Evolutionary conservation across 2,888 invertebrate species (phyloP), one percentile per base, ranked within the genome.

Genomic region (Agonum fuliginosum): DNA sequence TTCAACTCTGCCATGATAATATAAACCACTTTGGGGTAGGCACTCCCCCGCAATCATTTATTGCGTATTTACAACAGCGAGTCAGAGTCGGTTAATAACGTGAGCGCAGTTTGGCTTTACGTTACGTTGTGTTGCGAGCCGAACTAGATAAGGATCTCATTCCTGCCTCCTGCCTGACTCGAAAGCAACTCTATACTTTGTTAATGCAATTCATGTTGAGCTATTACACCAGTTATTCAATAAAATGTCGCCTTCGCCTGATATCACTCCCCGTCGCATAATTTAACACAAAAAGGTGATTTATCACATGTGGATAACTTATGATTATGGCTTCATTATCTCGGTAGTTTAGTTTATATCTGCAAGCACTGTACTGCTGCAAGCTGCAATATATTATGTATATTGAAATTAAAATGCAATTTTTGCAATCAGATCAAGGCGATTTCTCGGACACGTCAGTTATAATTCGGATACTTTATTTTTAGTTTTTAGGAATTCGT

Each of bases 61-160:
- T 54, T 22, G 54, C 54, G 54, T 54, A 54, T 54, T 54, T 54
- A 54, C 22, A 54, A 12, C 22, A 54, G 8, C 54, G 20, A 54
- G 54, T 20, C n/a, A n/a, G n/a, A 37, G 54, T 22, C 54, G 24
- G 54, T 54, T 54, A 54, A 54, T 54, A 54, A 54, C 54, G 54
- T 12, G 24, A 54, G 54, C 54, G 54, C 24, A 54, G 12, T 54
- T 54, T 54, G 54, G 54, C 20, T 54, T 54, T 54, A 54, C 54
- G 54, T 54, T 54, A 22, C 43, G 14, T 14, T 54, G 20, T 14
- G 14, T 14, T 12, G 2, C 54, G 22, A 54, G 24, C 54, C 54
- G 17, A 48, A 48, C 10, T 20, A 20, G 54, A 54, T 54, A 54
- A 54, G 37, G n/a, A 54, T 54, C 54, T 54, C 24, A 54, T 12